Evolutionary conservation across 1,140 invertebrate species (phyloP).

Genomic region (Camponotus floridanus): DNA sequence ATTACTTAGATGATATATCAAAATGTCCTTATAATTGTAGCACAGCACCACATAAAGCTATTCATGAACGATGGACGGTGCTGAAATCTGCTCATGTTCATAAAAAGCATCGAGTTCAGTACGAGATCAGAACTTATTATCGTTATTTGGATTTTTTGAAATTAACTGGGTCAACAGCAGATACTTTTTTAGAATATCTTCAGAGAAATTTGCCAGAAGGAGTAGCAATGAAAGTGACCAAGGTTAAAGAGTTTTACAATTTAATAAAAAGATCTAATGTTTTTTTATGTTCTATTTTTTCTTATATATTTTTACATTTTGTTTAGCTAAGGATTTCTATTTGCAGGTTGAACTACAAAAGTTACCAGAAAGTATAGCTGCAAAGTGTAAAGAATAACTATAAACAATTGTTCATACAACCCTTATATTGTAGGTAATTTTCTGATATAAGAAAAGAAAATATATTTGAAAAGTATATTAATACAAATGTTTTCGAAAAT

Average conservation of each 20-base stretch:
- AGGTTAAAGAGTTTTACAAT: constrained; percentile 85
- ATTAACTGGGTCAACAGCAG: constrained; percentile 97
- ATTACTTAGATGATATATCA: neutral
- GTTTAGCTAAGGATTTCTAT: constrained; percentile 61
- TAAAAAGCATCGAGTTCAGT: constrained; percentile 98
- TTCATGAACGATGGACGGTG: constrained; percentile 92
- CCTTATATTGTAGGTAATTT: constrained; percentile 34
- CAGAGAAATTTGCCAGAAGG: constrained; percentile 99
- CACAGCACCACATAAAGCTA: constrained; percentile 90
- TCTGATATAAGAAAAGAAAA: constrained; percentile 45
- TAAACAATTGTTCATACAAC: constrained; percentile 19
- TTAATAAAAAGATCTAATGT: constrained; percentile 8
- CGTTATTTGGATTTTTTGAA: constrained; percentile 93
- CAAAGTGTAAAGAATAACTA: constrained; percentile 13
- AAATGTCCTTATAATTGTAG: constrained; percentile 84
- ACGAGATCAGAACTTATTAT: constrained; percentile 98
- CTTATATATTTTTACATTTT: constrained; percentile 13
- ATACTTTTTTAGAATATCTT: constrained; percentile 98
- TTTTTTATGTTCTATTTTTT: too few relatives aligned
- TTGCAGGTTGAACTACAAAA: constrained; percentile 86
- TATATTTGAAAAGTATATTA: neutral
- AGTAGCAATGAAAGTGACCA: constrained; percentile 97
- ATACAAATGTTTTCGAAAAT: neutral
- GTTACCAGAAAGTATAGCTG: constrained; percentile 72
- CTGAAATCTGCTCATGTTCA: constrained; percentile 96